A percentile compares a stretch with the other conserved stretches of the same genome.
Conservation (phyloP, 92 coral and sea anemone species). For the Anthopleura xanthogrammica region DNA sequence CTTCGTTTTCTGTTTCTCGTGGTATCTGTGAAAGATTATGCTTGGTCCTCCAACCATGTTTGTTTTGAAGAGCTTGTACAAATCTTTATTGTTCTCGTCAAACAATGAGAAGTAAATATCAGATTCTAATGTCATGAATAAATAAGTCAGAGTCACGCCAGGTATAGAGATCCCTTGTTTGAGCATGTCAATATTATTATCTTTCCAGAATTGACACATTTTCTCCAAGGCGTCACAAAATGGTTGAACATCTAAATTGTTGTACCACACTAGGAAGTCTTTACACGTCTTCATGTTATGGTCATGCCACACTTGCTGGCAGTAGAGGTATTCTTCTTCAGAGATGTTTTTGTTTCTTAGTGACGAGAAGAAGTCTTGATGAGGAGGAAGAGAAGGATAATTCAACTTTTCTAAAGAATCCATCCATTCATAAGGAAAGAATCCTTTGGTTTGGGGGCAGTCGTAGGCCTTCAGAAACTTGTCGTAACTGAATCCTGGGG, state of each 20-base stretch:
- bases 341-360: conserved; percentile 26
- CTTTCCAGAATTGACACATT: conserved; percentile 45
- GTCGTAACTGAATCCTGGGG: conserved; percentile 23
- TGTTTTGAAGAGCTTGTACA: conserved; percentile 32
- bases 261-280: conserved; percentile 36
- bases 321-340: conserved; percentile 34
- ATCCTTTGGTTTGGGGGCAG: conserved; percentile 24
- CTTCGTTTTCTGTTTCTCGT: conserved; percentile 18
- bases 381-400: conserved; percentile 27
- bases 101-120: conserved; percentile 16
- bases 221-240: conserved; percentile 41
- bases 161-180: conserved; percentile 36
- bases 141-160: conserved; percentile 36
- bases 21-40: conserved; percentile 26
- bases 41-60: conserved; percentile 34
- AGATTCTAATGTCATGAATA: conserved; percentile 12
- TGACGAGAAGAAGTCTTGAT: conserved; percentile 23
- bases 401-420: conserved; percentile 36
- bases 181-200: conserved; percentile 27
- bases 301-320: conserved; percentile 41
- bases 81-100: conserved; percentile 10
- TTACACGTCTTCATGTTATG: conserved; percentile 2
- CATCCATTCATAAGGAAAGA: conserved; percentile 47
- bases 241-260: conserved; percentile 40
- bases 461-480: conserved; percentile 19